Evolutionary conservation across 53 echinoderm and acorn worm species (phyloP).

Genomic region (Hippasteria phrygiana): DNA sequence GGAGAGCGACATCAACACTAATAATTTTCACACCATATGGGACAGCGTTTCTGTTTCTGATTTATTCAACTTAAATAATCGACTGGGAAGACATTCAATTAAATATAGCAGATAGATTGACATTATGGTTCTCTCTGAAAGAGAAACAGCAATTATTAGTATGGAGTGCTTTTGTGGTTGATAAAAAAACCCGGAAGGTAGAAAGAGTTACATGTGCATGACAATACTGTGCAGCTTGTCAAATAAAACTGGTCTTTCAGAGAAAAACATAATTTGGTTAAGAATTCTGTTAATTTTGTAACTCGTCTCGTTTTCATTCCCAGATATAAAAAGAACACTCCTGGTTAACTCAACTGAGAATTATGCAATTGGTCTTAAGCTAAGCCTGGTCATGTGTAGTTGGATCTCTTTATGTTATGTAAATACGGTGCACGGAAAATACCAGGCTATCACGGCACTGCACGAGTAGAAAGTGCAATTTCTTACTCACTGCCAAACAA

Average conservation of each 20-base stretch:
- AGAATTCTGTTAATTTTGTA: not conserved
- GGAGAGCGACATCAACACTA: not conserved
- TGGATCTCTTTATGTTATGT: not conserved
- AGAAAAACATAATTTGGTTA: not conserved
- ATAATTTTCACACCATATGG: not conserved
- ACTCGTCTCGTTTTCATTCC: not conserved
- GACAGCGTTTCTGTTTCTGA: constrained; percentile 36
- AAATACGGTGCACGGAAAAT: not conserved
- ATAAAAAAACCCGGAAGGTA: constrained; percentile 4
- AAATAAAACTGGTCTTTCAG: constrained; percentile 41
- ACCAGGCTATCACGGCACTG: not conserved
- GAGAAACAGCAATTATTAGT: constrained; percentile 19
- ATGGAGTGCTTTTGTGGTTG: constrained; percentile 1
- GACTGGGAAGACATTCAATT: constrained; percentile 65
- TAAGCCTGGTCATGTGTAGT: not conserved
- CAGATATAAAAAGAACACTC: constrained; percentile 37
- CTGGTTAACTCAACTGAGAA: not conserved
- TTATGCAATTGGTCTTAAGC: not conserved
- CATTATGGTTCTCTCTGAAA: too few species aligned
- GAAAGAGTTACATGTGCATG: constrained; percentile 2
- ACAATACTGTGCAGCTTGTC: not conserved
- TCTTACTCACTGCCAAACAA: not conserved
- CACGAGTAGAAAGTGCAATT: not conserved
- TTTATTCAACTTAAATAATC: constrained; percentile 68
- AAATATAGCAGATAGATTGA: constrained; percentile 45